Evolutionary conservation across 1,140 invertebrate species (phyloP), one percentile per base, ranked within the genome.

Genomic region (Uloborus diversus): DNA sequence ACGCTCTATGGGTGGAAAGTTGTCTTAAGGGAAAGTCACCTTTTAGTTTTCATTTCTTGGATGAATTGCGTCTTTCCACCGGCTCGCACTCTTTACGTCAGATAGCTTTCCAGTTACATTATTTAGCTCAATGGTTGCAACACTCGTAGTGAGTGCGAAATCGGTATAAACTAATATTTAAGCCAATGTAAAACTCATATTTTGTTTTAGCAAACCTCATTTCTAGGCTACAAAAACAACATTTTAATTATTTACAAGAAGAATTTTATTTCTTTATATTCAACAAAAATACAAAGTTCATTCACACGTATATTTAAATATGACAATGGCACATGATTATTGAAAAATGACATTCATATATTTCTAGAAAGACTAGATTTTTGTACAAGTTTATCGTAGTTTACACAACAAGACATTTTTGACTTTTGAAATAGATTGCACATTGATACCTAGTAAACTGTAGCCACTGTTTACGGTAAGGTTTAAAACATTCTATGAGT

Each of bases 251-350:
- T 79, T 33, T 79, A 79, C 73, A 79, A 79, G 65, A 79, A 69
- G 64, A 79, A 61, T 79, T 79, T 79, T 79, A 79, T 79, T 79
- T 68, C 76, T 61, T 79, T 69, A 62, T 79, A 59, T 79, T 79
- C 76, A 79, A 79, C 76, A 79, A 68, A 78, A 79, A 79, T 79
- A 79, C 76, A 79, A 79, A 79, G 64, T 79, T 79, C 76, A 68
- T 79, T 59, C 76, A 79, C 65, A 79, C 76, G 65, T 79, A 79
- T 69, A 79, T 79, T 69, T 47, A 62, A 78, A 78, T 78, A 65
- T 78, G 73, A 78, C 65, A 79, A 79, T 69, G 76, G 76, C 76
- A 79, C 76, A 66, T 78, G 64, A 69, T 56, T 69, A 79, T 79
- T 68, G 65, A 53, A 69, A 79, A 69, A 68, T 69, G 76, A 79